These are phyloP conservation scores for Centrocercus urophasianus DNA, from an alignment of 2,113 vertebrate genomes.

Conservation along the genomic window DNA sequence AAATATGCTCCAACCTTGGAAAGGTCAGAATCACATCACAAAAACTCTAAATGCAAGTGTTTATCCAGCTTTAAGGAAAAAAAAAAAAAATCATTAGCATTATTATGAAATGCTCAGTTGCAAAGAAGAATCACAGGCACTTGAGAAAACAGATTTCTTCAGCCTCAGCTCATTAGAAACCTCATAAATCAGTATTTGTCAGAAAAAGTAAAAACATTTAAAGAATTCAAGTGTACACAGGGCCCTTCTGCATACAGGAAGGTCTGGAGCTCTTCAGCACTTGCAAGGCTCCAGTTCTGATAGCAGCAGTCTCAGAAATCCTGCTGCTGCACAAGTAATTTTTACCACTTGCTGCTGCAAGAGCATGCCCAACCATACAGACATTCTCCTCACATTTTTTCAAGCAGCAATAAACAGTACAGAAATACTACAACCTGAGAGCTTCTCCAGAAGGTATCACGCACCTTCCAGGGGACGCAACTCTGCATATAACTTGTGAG, in stretches of 20 bases:
- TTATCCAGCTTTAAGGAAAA: neutral
- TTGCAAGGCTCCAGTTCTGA: neutral
- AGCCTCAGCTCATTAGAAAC: neutral
- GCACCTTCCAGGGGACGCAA: neutral
- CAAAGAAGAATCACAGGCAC: neutral
- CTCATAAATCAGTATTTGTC: neutral
- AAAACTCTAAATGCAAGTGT: neutral
- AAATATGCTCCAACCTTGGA: neutral
- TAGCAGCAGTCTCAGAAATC: neutral
- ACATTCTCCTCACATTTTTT: neutral
- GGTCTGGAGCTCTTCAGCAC: neutral
- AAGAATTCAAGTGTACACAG: neutral
- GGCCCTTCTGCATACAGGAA: neutral
- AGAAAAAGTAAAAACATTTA: conserved; percentile 17
- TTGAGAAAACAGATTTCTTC: neutral
- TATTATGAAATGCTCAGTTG: neutral
- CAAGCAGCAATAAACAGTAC: neutral
- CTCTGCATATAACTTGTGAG: neutral
- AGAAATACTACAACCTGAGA: neutral
- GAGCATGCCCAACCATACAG: neutral
- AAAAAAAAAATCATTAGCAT: neutral
- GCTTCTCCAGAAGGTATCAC: neutral
- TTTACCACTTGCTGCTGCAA: neutral
- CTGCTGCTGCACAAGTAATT: neutral
- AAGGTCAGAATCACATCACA: conserved; percentile 10